Evolutionary conservation across 1,140 invertebrate species (phyloP).

Genomic region (Cheumatopsyche charites): DNA sequence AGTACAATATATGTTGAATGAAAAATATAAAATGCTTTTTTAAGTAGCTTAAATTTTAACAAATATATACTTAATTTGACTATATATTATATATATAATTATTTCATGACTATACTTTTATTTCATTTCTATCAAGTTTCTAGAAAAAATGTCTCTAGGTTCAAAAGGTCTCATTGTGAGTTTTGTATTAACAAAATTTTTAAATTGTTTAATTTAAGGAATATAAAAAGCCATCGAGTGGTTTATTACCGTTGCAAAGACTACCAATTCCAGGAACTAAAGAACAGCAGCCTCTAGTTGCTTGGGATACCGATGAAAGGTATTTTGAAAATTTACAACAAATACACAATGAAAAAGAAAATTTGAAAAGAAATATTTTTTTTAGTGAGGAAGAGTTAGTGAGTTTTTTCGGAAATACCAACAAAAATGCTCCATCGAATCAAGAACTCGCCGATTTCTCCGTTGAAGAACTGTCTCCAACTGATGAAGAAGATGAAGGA

Average conservation of each 20-base stretch:
- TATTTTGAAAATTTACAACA: conserved; percentile 38
- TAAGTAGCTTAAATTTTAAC: too few relatives aligned
- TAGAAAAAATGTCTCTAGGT: too few relatives aligned
- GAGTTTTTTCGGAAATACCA: conserved; percentile 37
- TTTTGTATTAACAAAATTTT: too few relatives aligned
- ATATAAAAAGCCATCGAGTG: conserved; percentile 61
- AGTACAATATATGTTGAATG: too few relatives aligned
- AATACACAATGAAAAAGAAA: conserved; percentile 1
- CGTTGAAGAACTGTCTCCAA: conserved; percentile 44
- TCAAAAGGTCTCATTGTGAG: too few relatives aligned
- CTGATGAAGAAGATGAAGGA: conserved; percentile 44
- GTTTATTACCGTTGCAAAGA: conserved; percentile 65
- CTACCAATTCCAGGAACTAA: conserved; percentile 64
- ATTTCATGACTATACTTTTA: too few relatives aligned
- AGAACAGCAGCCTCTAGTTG: conserved; percentile 66
- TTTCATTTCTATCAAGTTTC: too few relatives aligned
- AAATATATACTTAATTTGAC: too few relatives aligned
- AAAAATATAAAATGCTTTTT: too few relatives aligned
- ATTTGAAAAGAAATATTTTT: conserved; percentile 13
- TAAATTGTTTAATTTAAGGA: conserved; percentile 53
- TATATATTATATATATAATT: too few relatives aligned
- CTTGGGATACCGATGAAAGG: conserved; percentile 64
- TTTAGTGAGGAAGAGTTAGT: conserved; percentile 46
- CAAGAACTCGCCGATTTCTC: conserved; percentile 41
- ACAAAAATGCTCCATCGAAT: conserved; percentile 9